Evolutionary conservation across 2,888 invertebrate genomes (phyloP), one percentile per base, ranked within the genome.

Genomic region (Lasioglossum pauxillum): DNA sequence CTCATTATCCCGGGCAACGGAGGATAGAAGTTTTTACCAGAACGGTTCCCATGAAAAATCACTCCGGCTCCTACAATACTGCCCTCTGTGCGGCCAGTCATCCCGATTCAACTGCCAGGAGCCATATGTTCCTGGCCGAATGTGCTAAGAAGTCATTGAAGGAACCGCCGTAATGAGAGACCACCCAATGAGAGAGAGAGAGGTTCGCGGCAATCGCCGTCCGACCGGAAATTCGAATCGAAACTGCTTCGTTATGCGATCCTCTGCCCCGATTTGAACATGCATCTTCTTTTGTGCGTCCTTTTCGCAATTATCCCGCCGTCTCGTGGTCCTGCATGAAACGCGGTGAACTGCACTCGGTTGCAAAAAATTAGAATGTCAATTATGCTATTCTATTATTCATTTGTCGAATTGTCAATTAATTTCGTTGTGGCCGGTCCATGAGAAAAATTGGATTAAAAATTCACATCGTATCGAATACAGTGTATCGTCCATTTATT

Each of bases 121-220:
- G 85, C 90, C 90, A 91, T 91, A 91, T 91, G 90, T 86, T 91
- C 78, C 86, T 84, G 78, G 19, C 46, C 90, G 88, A 91, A 89
- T 90, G 89, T 76, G 91, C 87, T 82, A 89, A 89, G 90, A 83
- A 90, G 85, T 90, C 86, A 91, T 90, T 90, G 90, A 90, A 87
- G 90, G 87, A 89, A 88, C 91, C 85, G 82, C 78, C 85, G 87
- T 90, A 91, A 91, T 90, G 89, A 90, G 89, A 86, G 91, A 91
- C 92, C 91, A 92, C 91, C 92, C 92, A 91, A 87, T 84, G 84
- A 78, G 92, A 23, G 60, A 19, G 23, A 49, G 85, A 23, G 53
- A n/a, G 85, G 81, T 88, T 86, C 78, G 87, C 82, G 78, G 78
- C 46, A 87, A 91, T 89, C 86, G 77, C 83, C 87, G 90, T 86